Conservation (phyloP, 2,797 vertebrate species). For the Parauchenoglanis ngamensis region DNA sequence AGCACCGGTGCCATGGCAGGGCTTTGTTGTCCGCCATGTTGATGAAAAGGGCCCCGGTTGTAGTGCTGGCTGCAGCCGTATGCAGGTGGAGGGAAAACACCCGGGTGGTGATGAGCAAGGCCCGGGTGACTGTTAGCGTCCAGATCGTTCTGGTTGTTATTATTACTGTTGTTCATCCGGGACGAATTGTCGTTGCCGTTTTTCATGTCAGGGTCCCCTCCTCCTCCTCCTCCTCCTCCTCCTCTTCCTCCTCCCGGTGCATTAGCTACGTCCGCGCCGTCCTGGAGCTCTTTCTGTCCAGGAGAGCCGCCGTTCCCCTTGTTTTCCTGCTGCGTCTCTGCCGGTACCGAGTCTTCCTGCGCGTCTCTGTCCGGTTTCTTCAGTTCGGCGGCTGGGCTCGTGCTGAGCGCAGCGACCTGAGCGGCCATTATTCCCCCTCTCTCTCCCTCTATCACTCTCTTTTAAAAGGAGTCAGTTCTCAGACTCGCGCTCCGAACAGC, state of each 20-base stretch:
- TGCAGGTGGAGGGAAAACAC: constrained; percentile 76
- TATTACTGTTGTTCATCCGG: constrained; percentile 63
- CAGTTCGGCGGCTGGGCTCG: constrained; percentile 90
- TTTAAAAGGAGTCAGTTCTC: constrained; percentile 74
- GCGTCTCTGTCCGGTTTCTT: constrained; percentile 92
- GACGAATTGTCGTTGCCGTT: constrained; percentile 90
- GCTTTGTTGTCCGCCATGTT: constrained; percentile 95
- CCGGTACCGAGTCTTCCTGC: constrained; percentile 83
- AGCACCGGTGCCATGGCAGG: constrained; percentile 89
- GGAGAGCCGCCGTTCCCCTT: constrained; percentile 78
- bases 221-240: constrained; percentile 66
- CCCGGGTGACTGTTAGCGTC: constrained; percentile 78
- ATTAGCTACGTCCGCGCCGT: constrained; percentile 85
- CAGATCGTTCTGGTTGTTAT: constrained; percentile 77
- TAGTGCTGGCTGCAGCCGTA: constrained; percentile 72
- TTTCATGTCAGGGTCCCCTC: constrained; percentile 91
- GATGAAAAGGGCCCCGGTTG: constrained; percentile 88
- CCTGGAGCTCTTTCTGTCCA: constrained; percentile 86
- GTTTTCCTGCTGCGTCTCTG: constrained; percentile 83
- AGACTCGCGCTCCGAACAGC: constrained; percentile 72
- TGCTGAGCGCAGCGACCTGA: constrained; percentile 91
- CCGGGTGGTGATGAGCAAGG: constrained; percentile 78
- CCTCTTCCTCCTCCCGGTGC: constrained; percentile 69
- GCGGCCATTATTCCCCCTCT: constrained; percentile 89
- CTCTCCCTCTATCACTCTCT: constrained; percentile 60